Conservation (phyloP, 2,797 vertebrate genomes). For the Thunnus albacares region DNA sequence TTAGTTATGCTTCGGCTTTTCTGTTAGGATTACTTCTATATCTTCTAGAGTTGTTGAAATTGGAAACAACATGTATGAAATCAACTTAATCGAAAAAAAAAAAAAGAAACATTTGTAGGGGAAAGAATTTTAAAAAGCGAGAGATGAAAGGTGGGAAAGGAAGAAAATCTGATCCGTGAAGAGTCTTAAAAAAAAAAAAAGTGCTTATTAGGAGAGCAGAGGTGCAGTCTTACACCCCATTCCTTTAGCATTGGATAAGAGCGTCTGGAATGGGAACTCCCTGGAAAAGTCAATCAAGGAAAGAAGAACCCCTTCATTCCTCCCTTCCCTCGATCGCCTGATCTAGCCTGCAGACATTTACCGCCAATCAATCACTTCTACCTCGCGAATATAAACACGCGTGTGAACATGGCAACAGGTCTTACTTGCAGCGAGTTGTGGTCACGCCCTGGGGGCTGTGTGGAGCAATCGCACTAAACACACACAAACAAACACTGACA, state of each 20-base stretch:
- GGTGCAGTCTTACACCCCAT: conserved; percentile 39
- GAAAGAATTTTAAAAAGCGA: neutral
- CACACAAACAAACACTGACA: conserved; percentile 16
- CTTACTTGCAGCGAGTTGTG: conserved; percentile 50
- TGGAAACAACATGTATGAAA: too few species aligned
- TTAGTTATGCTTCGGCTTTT: too few species aligned
- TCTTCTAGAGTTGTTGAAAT: too few species aligned
- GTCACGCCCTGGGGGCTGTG: conserved; percentile 42
- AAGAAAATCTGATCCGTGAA: neutral
- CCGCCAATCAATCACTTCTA: conserved; percentile 66
- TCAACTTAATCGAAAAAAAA: too few species aligned
- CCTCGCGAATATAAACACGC: conserved; percentile 67
- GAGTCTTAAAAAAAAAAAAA: neutral
- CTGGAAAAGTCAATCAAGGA: conserved; percentile 54
- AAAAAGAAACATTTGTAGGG: neutral
- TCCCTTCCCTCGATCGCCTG: conserved; percentile 16
- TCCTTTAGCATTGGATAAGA: conserved; percentile 45
- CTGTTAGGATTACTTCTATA: too few species aligned
- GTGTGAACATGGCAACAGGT: conserved; percentile 78
- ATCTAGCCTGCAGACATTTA: conserved; percentile 68
- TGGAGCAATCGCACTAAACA: conserved; percentile 38
- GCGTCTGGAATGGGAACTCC: conserved; percentile 34
- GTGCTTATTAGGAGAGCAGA: conserved; percentile 11
- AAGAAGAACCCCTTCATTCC: conserved; percentile 59
- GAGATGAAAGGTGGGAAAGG: neutral